These are phyloP conservation scores for Euwallacea similis DNA, from an alignment of 1,140 invertebrate genomes.

Conservation along the genomic window DNA sequence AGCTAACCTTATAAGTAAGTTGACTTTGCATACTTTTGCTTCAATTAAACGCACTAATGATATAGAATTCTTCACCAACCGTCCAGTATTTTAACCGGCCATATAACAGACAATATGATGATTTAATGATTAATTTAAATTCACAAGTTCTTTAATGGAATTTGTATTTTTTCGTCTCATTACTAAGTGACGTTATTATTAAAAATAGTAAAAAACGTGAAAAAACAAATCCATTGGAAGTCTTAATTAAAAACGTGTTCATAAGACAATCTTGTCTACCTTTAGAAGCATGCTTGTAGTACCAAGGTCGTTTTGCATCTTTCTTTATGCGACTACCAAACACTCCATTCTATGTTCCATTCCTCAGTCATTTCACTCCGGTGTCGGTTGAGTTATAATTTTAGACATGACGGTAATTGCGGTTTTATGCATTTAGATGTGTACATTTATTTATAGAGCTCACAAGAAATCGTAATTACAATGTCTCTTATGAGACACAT, in stretches of 20 bases:
- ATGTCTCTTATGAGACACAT: neutral
- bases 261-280: neutral
- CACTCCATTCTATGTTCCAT: neutral
- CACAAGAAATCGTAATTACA: slow-evolving; percentile 6
- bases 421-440: slow-evolving; percentile 12
- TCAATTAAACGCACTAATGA: too few species aligned
- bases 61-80: too few species aligned
- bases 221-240: neutral
- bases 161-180: neutral
- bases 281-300: slow-evolving; percentile 16
- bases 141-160: neutral
- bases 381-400: slow-evolving; percentile 8
- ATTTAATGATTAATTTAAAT: too few species aligned
- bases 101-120: too few species aligned
- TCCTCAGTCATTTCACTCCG: slow-evolving; percentile 6
- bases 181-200: neutral
- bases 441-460: slow-evolving; percentile 1
- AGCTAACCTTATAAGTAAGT: too few species aligned
- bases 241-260: slow-evolving; percentile 1
- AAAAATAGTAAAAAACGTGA: neutral
- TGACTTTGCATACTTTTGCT: too few species aligned
- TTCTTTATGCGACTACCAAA: neutral
- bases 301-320: slow-evolving; percentile 4
- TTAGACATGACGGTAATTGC: slow-evolving; percentile 8
- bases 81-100: too few species aligned